Base-by-base conservation (phyloP, 1,140 invertebrate species). In the Drosophila parabipectinata region DNA sequence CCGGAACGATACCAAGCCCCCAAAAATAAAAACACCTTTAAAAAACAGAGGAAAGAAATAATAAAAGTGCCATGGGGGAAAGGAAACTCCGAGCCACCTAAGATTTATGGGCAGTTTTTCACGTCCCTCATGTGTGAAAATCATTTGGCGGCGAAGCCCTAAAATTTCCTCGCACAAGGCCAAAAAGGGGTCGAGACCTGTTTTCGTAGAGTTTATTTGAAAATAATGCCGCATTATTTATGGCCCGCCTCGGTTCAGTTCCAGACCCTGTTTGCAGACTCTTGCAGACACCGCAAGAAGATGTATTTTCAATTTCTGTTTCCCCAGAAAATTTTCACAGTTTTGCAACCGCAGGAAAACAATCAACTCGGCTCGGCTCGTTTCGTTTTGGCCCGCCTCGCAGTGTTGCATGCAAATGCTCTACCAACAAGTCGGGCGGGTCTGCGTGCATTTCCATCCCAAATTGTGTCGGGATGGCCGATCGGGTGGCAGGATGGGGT, bases 161-260 rank as follows among this genome's bases (percentile, higher is more conserved):
- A 55, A 56, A 64, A 44, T 44, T 54, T 9, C 47, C 14, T 37
- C 3, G 34, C 34, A 37, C 12, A 37, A 21, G 39, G 15, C 24
- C 26, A n/a, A 21, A 45, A 21, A 39, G 26, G 44, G 18, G 47
- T 12, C 28, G 39, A 39, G 44, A 64, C 51, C 51, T 48, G 56
- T 74, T 74, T 74, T 73, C 9, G 24, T 37, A 64, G 82, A 88
- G 82, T 88, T 87, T 87, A 87, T 87, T 87, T 82, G 82, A 88
- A 88, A 87, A 87, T 87, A 87, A 87, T 82, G 79, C 82, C 63
- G 66, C 83, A 82, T 88, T 82, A 87, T 87, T 88, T 87, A 87
- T 87, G 83, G 79, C 75, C 75, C 63, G 45, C 48, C 56, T 59
- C 53, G 68, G 30, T 61, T 69, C 77, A 21, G 63, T 48, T 58